These are phyloP conservation scores for Alexandromys fortis DNA, from an alignment of 2,113 vertebrate species.

Conservation along the genomic window DNA sequence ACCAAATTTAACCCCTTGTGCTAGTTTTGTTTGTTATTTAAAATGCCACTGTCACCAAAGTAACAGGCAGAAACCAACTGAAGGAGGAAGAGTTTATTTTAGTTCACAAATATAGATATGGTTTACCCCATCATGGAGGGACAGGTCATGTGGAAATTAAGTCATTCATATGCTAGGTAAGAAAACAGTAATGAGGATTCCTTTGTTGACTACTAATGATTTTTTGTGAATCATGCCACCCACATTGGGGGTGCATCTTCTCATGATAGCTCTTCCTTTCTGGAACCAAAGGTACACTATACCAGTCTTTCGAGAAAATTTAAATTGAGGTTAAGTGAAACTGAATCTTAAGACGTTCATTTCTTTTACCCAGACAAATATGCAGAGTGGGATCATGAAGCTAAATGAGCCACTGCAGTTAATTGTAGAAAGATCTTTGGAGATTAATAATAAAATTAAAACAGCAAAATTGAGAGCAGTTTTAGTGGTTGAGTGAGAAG, in stretches of 20 bases:
- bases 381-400: not conserved
- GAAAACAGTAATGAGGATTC: not conserved
- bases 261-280: not conserved
- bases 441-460: not conserved
- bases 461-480: not conserved
- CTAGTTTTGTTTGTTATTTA: no score
- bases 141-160: not conserved
- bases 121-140: not conserved
- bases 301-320: not conserved
- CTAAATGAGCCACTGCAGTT: rapidly evolving
- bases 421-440: not conserved
- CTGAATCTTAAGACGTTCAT: not conserved
- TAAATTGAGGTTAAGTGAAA: no score
- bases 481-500: not conserved
- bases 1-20: not conserved
- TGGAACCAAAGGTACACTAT: not conserved
- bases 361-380: not conserved
- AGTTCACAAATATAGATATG: no score
- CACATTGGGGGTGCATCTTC: not conserved
- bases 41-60: not conserved
- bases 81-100: not conserved
- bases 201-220: no score
- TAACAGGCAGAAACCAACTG: not conserved
- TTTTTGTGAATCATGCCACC: no score
- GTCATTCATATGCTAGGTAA: not conserved